Percentiles rank a stretch among this genome's conserved stretches.
Conservation (phyloP, 2,888 invertebrate genomes). For the Pardosa pseudoannulata region DNA sequence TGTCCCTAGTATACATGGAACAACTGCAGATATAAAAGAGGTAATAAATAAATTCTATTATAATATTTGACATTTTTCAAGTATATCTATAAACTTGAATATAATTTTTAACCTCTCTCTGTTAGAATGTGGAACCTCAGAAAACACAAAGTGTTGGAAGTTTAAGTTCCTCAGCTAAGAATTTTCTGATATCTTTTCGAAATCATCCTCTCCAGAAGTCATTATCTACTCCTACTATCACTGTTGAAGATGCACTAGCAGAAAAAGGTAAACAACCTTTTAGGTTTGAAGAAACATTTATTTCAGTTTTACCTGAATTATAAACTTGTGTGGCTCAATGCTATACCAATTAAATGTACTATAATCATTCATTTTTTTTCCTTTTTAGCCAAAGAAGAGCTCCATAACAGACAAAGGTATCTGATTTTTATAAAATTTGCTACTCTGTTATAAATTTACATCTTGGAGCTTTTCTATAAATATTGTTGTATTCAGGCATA, state of each 20-base stretch:
- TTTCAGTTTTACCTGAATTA: too few species aligned
- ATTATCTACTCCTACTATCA: conserved; percentile 73
- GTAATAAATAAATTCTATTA: too few species aligned
- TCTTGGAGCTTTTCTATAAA: too few species aligned
- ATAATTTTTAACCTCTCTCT: background rate
- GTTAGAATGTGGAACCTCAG: conserved; percentile 65
- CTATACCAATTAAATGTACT: too few species aligned
- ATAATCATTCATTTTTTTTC: background rate
- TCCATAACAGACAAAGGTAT: conserved; percentile 59
- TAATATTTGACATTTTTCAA: too few species aligned
- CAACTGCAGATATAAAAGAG: conserved; percentile 56
- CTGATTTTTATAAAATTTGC: too few species aligned
- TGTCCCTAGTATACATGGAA: conserved; percentile 63
- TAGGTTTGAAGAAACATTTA: too few species aligned
- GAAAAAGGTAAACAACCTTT: conserved; percentile 50
- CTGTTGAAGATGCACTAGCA: conserved; percentile 63
- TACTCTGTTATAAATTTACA: too few species aligned
- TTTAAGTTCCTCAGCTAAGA: conserved; percentile 55
- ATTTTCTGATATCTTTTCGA: conserved; percentile 56
- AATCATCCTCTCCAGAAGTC: conserved; percentile 72
- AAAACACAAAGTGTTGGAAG: conserved; percentile 68
- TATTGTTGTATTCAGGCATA: too few species aligned
- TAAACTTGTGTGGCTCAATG: too few species aligned
- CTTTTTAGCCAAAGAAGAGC: conserved; percentile 64
- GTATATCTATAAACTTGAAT: too few species aligned